Base-by-base conservation (phyloP, 2,113 vertebrate genomes). In the Piliocolobus tephrosceles region DNA sequence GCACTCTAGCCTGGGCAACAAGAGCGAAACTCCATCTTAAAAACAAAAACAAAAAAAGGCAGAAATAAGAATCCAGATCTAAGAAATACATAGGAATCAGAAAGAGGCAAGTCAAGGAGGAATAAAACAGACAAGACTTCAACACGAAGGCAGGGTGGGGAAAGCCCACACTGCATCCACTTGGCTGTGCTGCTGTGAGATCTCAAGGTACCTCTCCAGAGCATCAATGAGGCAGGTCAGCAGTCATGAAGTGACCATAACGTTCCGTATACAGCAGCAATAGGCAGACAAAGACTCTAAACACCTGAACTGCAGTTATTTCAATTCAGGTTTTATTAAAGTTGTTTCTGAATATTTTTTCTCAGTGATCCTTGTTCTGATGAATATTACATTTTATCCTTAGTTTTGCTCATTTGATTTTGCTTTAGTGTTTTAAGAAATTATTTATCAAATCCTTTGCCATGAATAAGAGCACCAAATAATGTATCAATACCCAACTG, bases 321-420 rank as follows among this genome's bases (percentile, higher is more conserved):
- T 95, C 66, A 94, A 96, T 78, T 91, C 22, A 9, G 16, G 45
- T 97, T 95, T 97, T 98, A 97, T 98, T 96, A 58, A 93, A 86
- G 73, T 70, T 95, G 27, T 88, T 88, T 96, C 57, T 92, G 66
- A 90, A 91, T 64, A 64, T 30, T 64, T 64, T 64, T 64, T 64
- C 27, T 64, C 61, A 32, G 27, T 64, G 61, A 64, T 32, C 61
- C 61, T 64, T 64, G 27, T 64, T 64, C 61, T 64, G 61, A 64
- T 64, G 61, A 64, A 64, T n/a, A 91, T 85, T 91, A n/a, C 55
- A 80, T 75, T 90, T 91, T 55, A 92, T 43, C 45, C 82, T 90
- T 95, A 14, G 12, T 81, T 76, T 88, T 88, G 78, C 58, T 25
- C 43, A 52, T 90, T 70, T 80, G 52, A 90, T 88, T 97, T 88